Conservation (phyloP, 2,113 vertebrate genomes). For the Pagrus major region DNA sequence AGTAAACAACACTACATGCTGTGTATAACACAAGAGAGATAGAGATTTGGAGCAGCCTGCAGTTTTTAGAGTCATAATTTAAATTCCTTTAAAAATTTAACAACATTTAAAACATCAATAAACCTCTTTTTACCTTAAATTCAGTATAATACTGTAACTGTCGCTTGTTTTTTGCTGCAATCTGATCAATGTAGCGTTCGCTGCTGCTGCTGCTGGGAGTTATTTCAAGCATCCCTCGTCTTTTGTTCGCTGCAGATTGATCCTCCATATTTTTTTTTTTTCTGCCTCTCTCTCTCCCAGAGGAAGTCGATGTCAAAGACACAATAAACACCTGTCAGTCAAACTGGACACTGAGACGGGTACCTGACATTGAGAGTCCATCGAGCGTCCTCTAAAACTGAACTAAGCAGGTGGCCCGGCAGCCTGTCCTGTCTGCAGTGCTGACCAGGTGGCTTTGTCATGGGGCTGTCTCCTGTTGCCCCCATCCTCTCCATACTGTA, state of each 20-base stretch:
- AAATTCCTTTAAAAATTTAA: conserved; percentile 2
- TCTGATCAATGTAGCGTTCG: conserved; percentile 14
- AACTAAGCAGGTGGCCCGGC: conserved; percentile 77
- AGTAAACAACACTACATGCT: too few relatives aligned
- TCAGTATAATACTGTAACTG: not conserved
- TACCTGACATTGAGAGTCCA: conserved; percentile 75
- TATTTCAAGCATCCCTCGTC: conserved; percentile 30
- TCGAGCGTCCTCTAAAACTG: conserved; percentile 72
- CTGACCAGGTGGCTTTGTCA: conserved; percentile 83
- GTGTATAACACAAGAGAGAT: conserved; percentile 7
- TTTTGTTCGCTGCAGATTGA: conserved; percentile 44
- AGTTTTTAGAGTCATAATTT: not conserved
- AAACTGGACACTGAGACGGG: conserved; percentile 56
- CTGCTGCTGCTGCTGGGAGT: not conserved
- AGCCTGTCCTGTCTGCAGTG: conserved; percentile 72
- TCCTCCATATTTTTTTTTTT: conserved; percentile 16
- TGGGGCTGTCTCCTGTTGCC: conserved; percentile 75
- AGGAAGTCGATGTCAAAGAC: conserved; percentile 58
- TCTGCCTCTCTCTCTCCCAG: too few relatives aligned
- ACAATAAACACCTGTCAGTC: conserved; percentile 76
- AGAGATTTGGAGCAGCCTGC: conserved; percentile 12
- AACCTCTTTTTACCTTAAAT: not conserved
- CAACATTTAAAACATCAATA: not conserved
- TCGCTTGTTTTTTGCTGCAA: not conserved
- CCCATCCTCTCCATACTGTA: conserved; percentile 74